Base-by-base conservation (phyloP, 2,113 vertebrate species). In the Ploceus nigricollis region DNA sequence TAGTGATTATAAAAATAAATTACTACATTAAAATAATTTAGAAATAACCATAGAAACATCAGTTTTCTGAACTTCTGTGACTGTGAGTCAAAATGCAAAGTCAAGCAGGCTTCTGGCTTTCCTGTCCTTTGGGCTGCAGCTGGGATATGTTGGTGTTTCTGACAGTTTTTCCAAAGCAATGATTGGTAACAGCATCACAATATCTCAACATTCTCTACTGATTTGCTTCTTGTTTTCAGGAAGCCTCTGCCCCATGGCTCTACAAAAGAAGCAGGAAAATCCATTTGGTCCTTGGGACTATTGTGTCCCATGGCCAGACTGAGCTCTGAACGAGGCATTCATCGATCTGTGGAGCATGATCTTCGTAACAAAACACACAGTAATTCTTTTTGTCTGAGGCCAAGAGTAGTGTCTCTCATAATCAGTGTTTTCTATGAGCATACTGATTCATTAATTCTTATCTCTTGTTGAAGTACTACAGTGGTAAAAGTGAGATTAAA, bases 181-280 rank as follows among this genome's bases (percentile, higher is more conserved):
- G 30, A 24, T 11, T 63, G 54, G 28, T 37, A 75, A 86, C 1
- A 0, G 7, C 28, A 66, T 18, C 39, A n/a, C 0, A 1, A 39
- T 2, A 1, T 37, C 47, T 33, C 22, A 1, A 11, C 15, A 37
- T 56, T 53, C 45, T 73, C 85, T 72, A 21, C 23, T 60, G 58
- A 61, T 86, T 77, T 70, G 14, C 23, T 82, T 23, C 76, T 77
- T 76, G 21, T 69, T 96, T 92, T 92, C 75, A 61, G 79, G 82
- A 90, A 88, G 8, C 24, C 31, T 82, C 45, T 90, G 79, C 19
- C 78, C 53, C 57, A 53, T 0, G 1, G 37, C 31, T 82, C 57
- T 71, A 45, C 53, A 76, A 93, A 92, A 93, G 61, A 56, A 92
- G 45, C 75, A 61, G 61, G 35, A 93, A 90, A 96, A 90, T 48